Conservation (phyloP, 2,888 invertebrate genomes). For the Drosophila multiciliata region DNA sequence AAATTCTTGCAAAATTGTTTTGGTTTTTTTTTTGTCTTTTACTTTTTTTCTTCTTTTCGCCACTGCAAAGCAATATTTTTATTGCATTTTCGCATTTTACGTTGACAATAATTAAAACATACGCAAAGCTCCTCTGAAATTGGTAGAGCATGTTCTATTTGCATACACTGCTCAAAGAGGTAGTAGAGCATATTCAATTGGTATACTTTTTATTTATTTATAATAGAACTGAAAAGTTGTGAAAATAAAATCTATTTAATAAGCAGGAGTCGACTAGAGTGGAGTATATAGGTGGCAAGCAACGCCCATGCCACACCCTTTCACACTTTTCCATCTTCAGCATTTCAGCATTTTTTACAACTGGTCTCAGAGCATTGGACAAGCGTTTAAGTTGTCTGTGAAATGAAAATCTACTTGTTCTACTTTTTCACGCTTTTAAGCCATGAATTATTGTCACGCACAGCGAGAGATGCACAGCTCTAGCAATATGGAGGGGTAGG, state of each 20-base stretch:
- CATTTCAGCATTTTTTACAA: neutral
- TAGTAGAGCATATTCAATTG: neutral
- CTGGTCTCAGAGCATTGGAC: neutral
- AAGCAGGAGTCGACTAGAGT: neutral
- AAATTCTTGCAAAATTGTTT: slow-evolving; percentile 74
- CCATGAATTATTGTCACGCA: slow-evolving; percentile 74
- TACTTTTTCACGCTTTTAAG: slow-evolving; percentile 22
- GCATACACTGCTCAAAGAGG: neutral
- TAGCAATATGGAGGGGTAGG: neutral
- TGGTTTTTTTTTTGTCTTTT: neutral
- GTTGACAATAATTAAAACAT: slow-evolving; percentile 67
- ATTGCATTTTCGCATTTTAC: slow-evolving; percentile 26
- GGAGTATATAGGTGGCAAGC: neutral
- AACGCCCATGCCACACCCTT: neutral
- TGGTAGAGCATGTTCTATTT: slow-evolving; percentile 59
- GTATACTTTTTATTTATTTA: neutral
- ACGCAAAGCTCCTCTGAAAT: slow-evolving; percentile 48
- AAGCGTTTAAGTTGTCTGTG: neutral
- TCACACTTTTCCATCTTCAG: neutral
- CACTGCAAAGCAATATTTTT: neutral
- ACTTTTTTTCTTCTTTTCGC: neutral
- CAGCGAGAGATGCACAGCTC: slow-evolving; percentile 30
- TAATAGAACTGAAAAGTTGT: neutral
- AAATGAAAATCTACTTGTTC: neutral
- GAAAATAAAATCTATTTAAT: neutral